Base-by-base conservation (phyloP, 1,140 invertebrate species). In the Leptopilina clavipes region DNA sequence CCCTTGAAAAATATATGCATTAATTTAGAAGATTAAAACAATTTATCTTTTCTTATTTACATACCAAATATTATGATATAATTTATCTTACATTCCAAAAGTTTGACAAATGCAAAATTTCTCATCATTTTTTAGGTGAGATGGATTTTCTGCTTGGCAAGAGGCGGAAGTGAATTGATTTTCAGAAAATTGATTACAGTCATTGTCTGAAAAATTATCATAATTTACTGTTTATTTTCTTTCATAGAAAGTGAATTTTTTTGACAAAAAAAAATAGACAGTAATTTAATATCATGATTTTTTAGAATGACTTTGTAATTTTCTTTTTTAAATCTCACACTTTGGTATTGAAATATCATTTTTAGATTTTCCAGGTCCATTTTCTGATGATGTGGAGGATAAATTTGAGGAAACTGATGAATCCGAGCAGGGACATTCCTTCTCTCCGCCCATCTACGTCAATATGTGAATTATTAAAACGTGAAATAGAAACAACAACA, bases 341-440 rank as follows among this genome's bases (percentile, higher is more conserved):
- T 79, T 79, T 59, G 43, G 37, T 45, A 43, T 8, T 7, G 9
- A 10, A 48, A 19, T 37, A 31, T 73, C 37, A 11, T 56, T 65
- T 54, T 45, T 22, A 71, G 40, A 14, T 17, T 73, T 9, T 3
- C 12, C 22, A 65, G 6, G 31, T 1, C 3, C 25, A 65, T 65
- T 31, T 65, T 65, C 22, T 11, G 82, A 73, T 17, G 71, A 76
- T 19, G 5, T 31, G 25, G 84, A 76, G 8, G 85, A 86, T 72
- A 82, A 12, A 75, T 87, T 84, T 1, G 84, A 85, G 22, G 77
- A 79, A 70, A 86, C 85, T 6, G 86, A 81, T 3, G 80, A 79
- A 45, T 88, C 87, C 0, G 83, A 81, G 31, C 71, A 84, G 44
- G 74, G 79, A 56, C 70, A 81, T 52, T 84, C 81, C 17, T 83